Evolutionary conservation across 2,113 vertebrate genomes (phyloP), one percentile per base, ranked within the genome.

Genomic region (Sphyrna mokarran): DNA sequence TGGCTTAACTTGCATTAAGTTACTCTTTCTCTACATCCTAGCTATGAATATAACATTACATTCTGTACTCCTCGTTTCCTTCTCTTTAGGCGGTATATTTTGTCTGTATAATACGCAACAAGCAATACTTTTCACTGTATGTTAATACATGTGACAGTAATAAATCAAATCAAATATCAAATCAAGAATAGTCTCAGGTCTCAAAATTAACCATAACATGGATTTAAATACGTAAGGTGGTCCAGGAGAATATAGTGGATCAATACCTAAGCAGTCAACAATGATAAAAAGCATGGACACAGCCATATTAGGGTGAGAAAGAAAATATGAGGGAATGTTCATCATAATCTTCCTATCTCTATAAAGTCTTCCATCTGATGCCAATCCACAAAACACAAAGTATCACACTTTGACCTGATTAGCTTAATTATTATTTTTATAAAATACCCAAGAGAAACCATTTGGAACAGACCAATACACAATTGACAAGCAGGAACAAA

Each of bases 381-480:
- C 11, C 8, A 89, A 61, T 89, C 26, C 26, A 58, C 23, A 58
- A 26, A 89, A 9, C 43, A 54, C 22, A 23, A 70, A 70, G 18
- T 70, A 23, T 72, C 70, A 26, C 70, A 76, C 0, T 26, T 87
- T 5, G 5, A 89, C 10, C 86, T 89, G 33, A 89, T 89, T 87
- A 23, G 85, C 48, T 87, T 1, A 87, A 87, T 58, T 89, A 86
- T 86, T 48, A 61, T 89, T 89, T 89, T 89, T 89, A 89, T 61
- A 89, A 58, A 61, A 54, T 33, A 33, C 4, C 48, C 20, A 54
- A 48, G 7, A 11, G 20, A 29, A 61, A 61, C 22, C 33, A 89
- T 58, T 61, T 89, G 14, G 54, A 58, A 33, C 23, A 13, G 48
- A 26, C 20, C 9, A 58, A 89, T 61, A 33, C 61, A 86, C 40